Conservation (phyloP, 2,113 vertebrate species). For the Tyrannus savana region DNA sequence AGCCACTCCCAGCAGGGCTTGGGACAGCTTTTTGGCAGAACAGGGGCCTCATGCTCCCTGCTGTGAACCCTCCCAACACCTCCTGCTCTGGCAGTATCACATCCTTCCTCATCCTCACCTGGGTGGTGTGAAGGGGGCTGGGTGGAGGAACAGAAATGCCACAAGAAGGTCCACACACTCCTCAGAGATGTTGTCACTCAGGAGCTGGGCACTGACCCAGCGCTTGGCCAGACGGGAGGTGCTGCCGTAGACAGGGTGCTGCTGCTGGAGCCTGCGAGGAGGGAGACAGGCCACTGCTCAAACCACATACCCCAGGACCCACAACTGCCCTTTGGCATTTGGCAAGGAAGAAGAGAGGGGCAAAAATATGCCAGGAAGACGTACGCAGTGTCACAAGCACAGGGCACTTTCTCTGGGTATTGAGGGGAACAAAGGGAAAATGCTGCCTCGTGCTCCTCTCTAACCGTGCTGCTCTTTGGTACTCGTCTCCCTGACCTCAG, state of each 20-base stretch:
- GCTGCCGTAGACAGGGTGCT: constrained; percentile 84
- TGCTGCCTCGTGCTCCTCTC: background rate
- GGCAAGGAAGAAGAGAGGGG: background rate
- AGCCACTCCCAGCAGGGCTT: background rate
- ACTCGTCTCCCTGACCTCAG: background rate
- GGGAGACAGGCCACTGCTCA: background rate
- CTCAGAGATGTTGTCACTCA: constrained; percentile 81
- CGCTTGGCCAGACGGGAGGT: constrained; percentile 90
- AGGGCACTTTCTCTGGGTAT: background rate
- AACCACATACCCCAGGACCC: background rate
- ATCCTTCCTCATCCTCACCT: constrained; percentile 74
- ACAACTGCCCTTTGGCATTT: background rate
- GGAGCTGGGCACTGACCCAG: constrained; percentile 90
- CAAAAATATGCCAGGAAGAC: background rate
- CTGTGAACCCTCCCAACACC: background rate
- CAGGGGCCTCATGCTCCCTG: background rate
- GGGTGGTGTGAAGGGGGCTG: constrained; percentile 87
- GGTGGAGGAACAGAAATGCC: constrained; percentile 88
- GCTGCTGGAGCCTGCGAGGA: constrained; percentile 87
- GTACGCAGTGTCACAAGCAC: accelerated
- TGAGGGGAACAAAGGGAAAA: background rate
- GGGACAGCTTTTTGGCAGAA: background rate
- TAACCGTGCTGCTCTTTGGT: background rate
- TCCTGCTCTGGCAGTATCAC: background rate
- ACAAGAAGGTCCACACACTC: constrained; percentile 91